Evolutionary conservation across 1,140 invertebrate genomes (phyloP), one percentile per base, ranked within the genome.

Genomic region (Samia ricini): DNA sequence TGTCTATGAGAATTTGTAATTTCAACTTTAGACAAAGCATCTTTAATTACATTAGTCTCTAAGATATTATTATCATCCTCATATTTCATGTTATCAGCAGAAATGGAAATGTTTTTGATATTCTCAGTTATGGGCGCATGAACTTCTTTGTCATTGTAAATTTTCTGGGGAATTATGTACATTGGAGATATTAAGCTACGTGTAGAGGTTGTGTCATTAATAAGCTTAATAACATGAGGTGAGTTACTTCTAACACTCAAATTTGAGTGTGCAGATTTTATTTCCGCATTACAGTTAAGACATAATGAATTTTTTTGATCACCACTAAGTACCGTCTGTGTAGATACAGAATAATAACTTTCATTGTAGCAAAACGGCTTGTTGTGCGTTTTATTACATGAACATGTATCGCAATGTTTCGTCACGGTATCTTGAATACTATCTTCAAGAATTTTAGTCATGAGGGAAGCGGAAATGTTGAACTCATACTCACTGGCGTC

Each of bases 391-490:
- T 93, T 93, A 24, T 91, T 92, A 85, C 96, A 97, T 49, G 93
- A 94, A 73, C 96, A 96, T 0, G 95, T 95, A 65, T 95, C 93
- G 85, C 95, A 97, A 74, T 97, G 96, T 81, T 95, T 96, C 7
- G 93, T 92, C 61, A 94, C 92, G 72, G 93, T 94, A 89, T 93
- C 95, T 90, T 93, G 96, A 81, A 92, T 95, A 77, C 93, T 92
- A 69, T 98, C 97, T 82, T 98, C 96, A 24, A 99, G 91, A 51
- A 98, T 96, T 92, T 98, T 97, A 2, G 97, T 97, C 94, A 99
- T 97, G 54, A 98, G 95, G 15, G 97, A 95, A 29, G 97, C 96
- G 8, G 97, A 98, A 21, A 99, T 97, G 72, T 96, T 94, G 64
- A 97, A 97, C 20, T 92, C 91, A 71, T 93, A 92, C 72, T 92